Conservation (phyloP, 2,888 invertebrate species). For the Furcula furcula region DNA sequence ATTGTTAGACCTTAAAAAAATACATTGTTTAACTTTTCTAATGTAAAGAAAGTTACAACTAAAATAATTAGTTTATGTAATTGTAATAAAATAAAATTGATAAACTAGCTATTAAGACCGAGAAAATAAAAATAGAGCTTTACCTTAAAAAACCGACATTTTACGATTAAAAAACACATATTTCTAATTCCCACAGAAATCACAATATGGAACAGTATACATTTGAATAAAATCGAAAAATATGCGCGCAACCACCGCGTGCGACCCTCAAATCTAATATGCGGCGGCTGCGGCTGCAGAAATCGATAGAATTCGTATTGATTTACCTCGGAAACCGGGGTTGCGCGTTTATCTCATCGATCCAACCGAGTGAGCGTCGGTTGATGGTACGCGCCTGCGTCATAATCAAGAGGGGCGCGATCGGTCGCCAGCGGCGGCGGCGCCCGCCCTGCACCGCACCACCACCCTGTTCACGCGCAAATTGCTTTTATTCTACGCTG, state of each 20-base stretch:
- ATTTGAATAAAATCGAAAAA: constrained; percentile 23
- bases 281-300: constrained; percentile 84
- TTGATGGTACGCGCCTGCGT: constrained; percentile 55
- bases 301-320: constrained; percentile 90
- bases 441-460: constrained; percentile 51
- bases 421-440: constrained; percentile 30
- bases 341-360: constrained; percentile 91
- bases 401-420: constrained; percentile 50
- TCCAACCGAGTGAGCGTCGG: constrained; percentile 64
- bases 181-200: constrained; percentile 4
- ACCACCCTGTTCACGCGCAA: constrained; percentile 74
- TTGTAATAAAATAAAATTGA: too few species aligned
- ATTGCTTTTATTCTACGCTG: constrained; percentile 33
- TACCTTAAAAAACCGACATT: constrained; percentile 7
- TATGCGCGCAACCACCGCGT: constrained; percentile 76
- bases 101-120: too few species aligned
- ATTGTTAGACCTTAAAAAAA: too few species aligned
- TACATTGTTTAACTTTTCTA: too few species aligned
- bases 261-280: constrained; percentile 72
- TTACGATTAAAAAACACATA: constrained; percentile 7
- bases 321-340: constrained; percentile 85
- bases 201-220: constrained; percentile 12
- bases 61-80: too few species aligned
- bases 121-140: not conserved
- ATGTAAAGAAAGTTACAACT: too few species aligned